These are phyloP conservation scores for Invenusta paracnida DNA, from an alignment of 2,888 invertebrate species.

Conservation along the genomic window DNA sequence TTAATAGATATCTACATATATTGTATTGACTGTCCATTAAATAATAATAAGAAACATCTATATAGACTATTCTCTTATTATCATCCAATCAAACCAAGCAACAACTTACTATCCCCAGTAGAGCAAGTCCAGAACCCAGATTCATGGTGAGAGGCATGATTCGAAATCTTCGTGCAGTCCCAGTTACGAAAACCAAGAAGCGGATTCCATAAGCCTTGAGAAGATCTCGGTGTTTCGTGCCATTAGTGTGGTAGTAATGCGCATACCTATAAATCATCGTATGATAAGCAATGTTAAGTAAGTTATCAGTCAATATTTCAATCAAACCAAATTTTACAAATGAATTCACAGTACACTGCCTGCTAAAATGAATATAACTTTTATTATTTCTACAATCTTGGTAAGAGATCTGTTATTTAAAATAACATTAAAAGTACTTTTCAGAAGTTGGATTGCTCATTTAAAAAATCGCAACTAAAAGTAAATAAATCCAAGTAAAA, in stretches of 20 bases:
- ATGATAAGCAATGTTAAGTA: no score
- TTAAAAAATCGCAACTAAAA: no score
- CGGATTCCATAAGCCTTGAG: slow-evolving; percentile 62
- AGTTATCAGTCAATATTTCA: no score
- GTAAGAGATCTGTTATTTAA: no score
- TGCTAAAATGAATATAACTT: no score
- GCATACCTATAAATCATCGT: slow-evolving; percentile 61
- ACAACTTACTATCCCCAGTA: slow-evolving; percentile 61
- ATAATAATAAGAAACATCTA: not conserved
- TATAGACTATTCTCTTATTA: not conserved
- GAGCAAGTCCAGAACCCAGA: slow-evolving; percentile 63
- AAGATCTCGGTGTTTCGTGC: slow-evolving; percentile 56
- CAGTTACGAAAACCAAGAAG: slow-evolving; percentile 61
- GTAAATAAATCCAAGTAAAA: no score
- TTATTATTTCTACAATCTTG: no score
- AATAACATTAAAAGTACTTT: no score
- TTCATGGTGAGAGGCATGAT: slow-evolving; percentile 62
- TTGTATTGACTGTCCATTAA: not conserved
- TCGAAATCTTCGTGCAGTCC: slow-evolving; percentile 63
- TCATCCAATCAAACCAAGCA: not conserved
- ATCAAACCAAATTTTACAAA: no score
- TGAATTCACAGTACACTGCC: no score
- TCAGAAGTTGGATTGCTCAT: no score
- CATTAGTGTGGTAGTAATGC: slow-evolving; percentile 53
- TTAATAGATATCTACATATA: not conserved